Conservation (phyloP, 2,113 vertebrate genomes). For the Gulo gulo region DNA sequence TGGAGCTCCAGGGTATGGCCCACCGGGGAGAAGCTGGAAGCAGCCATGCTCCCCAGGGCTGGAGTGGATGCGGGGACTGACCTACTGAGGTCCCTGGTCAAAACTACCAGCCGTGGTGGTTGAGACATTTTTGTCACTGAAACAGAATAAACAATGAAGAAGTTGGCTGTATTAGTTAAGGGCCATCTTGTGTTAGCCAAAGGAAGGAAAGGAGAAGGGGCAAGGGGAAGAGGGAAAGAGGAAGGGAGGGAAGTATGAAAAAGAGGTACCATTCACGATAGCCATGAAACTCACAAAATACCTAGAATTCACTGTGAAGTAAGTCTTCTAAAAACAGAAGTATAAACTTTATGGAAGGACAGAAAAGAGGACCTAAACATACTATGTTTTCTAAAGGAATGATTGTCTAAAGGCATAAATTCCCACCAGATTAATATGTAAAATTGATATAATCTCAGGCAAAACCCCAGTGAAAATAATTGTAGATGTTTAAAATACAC, state of each 20-base stretch:
- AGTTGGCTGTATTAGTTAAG: background rate
- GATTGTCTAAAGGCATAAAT: background rate
- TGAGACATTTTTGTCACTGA: background rate
- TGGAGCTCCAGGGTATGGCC: too few relatives aligned
- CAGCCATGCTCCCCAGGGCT: too few relatives aligned
- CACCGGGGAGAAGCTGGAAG: too few relatives aligned
- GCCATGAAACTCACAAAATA: background rate
- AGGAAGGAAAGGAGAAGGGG: background rate
- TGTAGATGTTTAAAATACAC: constrained; percentile 9
- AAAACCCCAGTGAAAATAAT: background rate
- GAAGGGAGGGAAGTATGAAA: background rate
- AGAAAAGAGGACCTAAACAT: background rate
- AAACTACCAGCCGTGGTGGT: background rate
- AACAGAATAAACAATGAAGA: background rate
- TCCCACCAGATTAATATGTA: background rate
- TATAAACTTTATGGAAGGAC: background rate
- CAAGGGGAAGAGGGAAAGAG: background rate
- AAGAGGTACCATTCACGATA: background rate
- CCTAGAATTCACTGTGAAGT: background rate
- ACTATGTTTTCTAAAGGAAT: background rate
- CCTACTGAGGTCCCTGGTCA: background rate
- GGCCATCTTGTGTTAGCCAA: background rate
- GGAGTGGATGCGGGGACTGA: too few relatives aligned
- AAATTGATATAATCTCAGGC: background rate
- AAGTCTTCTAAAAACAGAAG: constrained; percentile 1